Base-by-base conservation (phyloP, 2,113 vertebrate species). In the Ptilonorhynchus violaceus region DNA sequence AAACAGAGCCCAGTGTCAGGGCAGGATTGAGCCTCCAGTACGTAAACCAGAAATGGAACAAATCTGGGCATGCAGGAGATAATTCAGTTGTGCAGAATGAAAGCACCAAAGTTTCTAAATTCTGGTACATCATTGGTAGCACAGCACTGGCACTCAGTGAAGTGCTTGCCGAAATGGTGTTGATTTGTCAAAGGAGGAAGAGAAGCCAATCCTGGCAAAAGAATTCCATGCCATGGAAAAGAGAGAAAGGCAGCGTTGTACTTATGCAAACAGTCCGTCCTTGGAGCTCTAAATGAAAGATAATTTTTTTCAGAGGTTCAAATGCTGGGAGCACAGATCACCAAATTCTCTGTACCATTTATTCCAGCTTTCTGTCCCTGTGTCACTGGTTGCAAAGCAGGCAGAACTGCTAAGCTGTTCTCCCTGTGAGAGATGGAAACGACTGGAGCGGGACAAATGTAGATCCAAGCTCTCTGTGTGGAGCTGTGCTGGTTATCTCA, bases 41-140 rank as follows among this genome's bases (percentile, higher is more conserved):
- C 0, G 3, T 85, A 85, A 96, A 89, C 69, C 66, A 74, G 85
- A 81, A 81, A 78, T 30, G 24, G 87, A 95, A 91, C 88, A 77
- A 44, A 98, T 96, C 94, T 9, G 7, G 91, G 79, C 96, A 91
- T 31, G 97, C 59, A 77, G 89, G 93, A 87, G 88, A 78, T 85
- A 87, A 93, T 70, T 79, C 31, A 64, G 50, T 55, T 60, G 85
- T 66, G 44, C 75, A 62, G 64, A 95, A 78, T 39, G 82, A 86
- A 89, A 91, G 55, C 67, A 79, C 60, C 70, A 19, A 85, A 83
- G 86, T 96, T 95, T 86, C 91, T 95, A 53, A 89, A 16, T 94
- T 92, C 67, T 92, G 77, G 64, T 89, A 39, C 89, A 84, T 89
- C 92, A 50, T 87, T 93, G 88, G 96, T 93, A 81, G 91, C 84